Base-by-base conservation (phyloP, 1,140 invertebrate genomes). In the Leguminivora glycinivorella region DNA sequence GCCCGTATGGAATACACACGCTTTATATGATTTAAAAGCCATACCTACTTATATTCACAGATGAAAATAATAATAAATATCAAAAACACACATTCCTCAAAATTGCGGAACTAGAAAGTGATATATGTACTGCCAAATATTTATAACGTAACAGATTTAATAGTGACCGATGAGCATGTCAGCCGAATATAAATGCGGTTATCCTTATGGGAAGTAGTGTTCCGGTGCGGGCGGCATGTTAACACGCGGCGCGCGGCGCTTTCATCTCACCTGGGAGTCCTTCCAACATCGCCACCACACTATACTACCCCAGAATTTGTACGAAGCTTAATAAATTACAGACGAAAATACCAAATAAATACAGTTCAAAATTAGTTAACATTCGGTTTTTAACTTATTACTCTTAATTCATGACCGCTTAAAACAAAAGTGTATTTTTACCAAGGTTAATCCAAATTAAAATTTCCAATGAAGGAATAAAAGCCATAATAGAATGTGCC, bases 231-330 rank as follows among this genome's bases (percentile, higher is more conserved):
- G 58, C 58, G 58, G 58, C 58, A 31, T 29, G 25, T 63, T 63
- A 29, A 63, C 58, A 63, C 26, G 58, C 58, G 19, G 58, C 58
- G 25, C 25, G 58, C 58, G 58, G 58, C 25, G 12, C 58, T 63
- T 63, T 63, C 14, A 63, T 63, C 58, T 63, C 58, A 34, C 58
- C 58, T 63, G 58, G 58, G 58, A 63, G 58, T 63, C 58, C 58
- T 63, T 26, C 22, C 6, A 9, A 52, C 9, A 52, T 52, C 47
- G 47, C 19, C 47, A 52, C 47, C 47, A 52, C 47, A 52, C 19
- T 22, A 4, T 22, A 52, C 17, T 52, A 52, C 7, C 19, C 43
- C 43, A 52, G 5, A 1, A 22, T 52, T 22, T 52, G 22, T 22
- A 19, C n/a, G n/a, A 6, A 22, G 19, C 19, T 22, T 10, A 52